Evolutionary conservation across 2,113 vertebrate species (phyloP), one percentile per base, ranked within the genome.

Genomic region (Holacanthus passer): DNA sequence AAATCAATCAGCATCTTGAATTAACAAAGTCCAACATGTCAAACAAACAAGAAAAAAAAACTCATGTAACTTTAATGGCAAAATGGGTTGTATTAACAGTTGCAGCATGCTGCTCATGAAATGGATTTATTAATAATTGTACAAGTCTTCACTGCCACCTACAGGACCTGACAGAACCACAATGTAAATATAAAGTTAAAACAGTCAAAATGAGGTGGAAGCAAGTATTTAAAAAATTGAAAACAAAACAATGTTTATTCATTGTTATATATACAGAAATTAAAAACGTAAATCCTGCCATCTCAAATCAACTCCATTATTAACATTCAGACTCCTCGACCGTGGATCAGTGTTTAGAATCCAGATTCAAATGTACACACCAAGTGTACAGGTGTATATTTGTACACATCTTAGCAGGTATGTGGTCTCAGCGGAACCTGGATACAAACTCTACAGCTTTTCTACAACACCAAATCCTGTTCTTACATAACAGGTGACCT

Each of bases 241-340:
- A 85, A 93, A 92, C 78, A 90, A 85, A 90, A 84, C 70, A 80
- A 86, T 50, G 70, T 94, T 94, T 95, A 95, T 94, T 95, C 47
- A 85, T 89, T 86, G 74, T 75, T 90, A 91, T 92, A 92, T 92
- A 70, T 90, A 94, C 85, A 94, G 78, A 89, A 87, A 88, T 87
- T 68, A 70, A 89, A 37, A 92, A 85, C 63, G 59, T 27, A 52
- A 91, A 86, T 77, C 81, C 67, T 82, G 73, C 70, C 67, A 80
- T 87, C 32, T 87, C 37, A 76, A 73, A 78, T 83, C 31, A 87
- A 70, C 69, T 59, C 27, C 32, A 77, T 75, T 55, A 84, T 82
- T 35, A 73, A 43, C 43, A 27, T 63, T 59, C 75, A 64, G 35
- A 79, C 73, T 52, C 72, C 31, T 31, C 47, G 52, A 73, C 43